Evolutionary conservation across 2,113 vertebrate genomes (phyloP).

Genomic region (Anoplopoma fimbria): DNA sequence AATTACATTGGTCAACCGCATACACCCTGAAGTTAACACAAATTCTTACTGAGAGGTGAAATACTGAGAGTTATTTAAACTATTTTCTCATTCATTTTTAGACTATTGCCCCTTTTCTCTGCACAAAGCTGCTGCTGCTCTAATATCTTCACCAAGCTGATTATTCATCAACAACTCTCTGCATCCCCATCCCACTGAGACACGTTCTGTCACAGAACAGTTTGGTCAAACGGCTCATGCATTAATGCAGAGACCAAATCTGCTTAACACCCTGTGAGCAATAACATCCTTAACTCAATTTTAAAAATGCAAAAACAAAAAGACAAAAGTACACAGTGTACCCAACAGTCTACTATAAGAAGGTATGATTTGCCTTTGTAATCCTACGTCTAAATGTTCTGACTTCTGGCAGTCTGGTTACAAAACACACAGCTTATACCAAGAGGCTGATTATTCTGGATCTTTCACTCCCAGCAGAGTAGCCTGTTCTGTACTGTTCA

Average conservation of each 20-base stretch:
- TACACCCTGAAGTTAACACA: not conserved
- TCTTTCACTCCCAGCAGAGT: conserved; percentile 28
- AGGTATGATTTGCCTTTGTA: conserved; percentile 1
- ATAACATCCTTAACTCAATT: not conserved
- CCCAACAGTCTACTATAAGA: not conserved
- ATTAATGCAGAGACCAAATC: conserved; percentile 15
- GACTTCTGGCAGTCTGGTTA: conserved; percentile 31
- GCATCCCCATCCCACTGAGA: conserved; percentile 9
- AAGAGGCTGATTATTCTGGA: conserved; percentile 7
- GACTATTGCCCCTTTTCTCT: not conserved
- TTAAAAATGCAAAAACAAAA: not conserved
- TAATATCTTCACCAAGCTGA: not conserved
- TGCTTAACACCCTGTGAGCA: not conserved
- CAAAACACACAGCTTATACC: conserved; percentile 21
- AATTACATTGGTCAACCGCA: not conserved
- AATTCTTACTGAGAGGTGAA: not conserved
- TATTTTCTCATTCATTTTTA: not conserved
- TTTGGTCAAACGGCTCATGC: not conserved
- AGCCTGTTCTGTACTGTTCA: conserved; percentile 11
- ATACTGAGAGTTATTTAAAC: not conserved
- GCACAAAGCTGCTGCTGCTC: no score
- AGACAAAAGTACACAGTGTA: conserved; percentile 2
- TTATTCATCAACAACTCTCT: conserved; percentile 13
- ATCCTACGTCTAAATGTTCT: conserved; percentile 21
- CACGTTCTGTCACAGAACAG: conserved; percentile 12